These are phyloP conservation scores for Helarctos malayanus DNA, from an alignment of 2,797 vertebrate genomes.

Conservation along the genomic window DNA sequence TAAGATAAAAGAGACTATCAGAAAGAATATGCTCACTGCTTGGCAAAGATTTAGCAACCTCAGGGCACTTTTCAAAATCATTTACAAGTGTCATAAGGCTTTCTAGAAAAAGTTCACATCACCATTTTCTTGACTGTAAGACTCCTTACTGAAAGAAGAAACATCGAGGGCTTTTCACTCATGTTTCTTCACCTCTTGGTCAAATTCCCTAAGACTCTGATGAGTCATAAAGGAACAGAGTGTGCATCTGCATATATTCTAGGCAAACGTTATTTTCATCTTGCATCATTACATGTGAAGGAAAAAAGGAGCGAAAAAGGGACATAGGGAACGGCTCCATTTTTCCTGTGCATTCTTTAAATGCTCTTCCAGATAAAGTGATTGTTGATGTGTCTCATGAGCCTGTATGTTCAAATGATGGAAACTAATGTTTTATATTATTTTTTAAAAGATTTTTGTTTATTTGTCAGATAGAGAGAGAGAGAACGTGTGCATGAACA, in stretches of 20 bases:
- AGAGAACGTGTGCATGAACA: too few species aligned
- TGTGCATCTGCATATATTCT: neutral
- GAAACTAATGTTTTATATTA: neutral
- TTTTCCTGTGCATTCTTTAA: neutral
- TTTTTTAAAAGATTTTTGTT: neutral
- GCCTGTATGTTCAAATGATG: neutral
- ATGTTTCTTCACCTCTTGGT: neutral
- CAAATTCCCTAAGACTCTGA: neutral
- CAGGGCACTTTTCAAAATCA: neutral
- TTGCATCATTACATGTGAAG: neutral
- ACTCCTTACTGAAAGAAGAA: neutral
- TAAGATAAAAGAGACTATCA: neutral
- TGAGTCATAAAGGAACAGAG: neutral
- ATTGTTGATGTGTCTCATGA: neutral
- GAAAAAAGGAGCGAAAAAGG: neutral
- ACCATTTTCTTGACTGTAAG: neutral
- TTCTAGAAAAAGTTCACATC: slow-evolving; percentile 16
- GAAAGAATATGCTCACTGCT: neutral
- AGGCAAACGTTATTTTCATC: slow-evolving; percentile 1
- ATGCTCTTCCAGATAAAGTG: neutral
- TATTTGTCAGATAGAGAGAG: too few species aligned
- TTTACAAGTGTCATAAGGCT: neutral
- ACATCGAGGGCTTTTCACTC: neutral
- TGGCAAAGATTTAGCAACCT: neutral
- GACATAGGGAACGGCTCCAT: neutral